phyloP scores from a whole-genome alignment of 2,113 vertebrate genomes.

The Nesoenas mayeri region DNA sequence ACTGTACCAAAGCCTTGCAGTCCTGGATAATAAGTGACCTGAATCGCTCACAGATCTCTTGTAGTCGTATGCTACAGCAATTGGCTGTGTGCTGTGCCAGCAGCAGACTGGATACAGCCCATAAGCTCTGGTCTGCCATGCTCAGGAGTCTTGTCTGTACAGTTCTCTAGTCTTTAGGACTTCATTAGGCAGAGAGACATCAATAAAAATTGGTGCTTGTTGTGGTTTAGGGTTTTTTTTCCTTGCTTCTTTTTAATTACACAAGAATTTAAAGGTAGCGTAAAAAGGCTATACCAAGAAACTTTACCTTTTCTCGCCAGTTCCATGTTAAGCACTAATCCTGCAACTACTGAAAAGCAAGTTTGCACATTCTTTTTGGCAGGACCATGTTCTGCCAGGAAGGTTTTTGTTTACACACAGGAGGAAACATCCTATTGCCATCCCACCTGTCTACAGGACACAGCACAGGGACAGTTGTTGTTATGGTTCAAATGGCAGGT shows the following conservation, averaged over 20 bases:
- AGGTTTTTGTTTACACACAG: neutral
- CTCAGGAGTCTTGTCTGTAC: conserved; percentile 19
- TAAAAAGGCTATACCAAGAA: neutral
- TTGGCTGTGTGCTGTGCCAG: neutral
- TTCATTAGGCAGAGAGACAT: neutral
- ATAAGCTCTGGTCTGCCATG: neutral
- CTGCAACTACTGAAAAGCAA: neutral
- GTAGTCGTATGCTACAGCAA: neutral
- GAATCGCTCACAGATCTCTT: neutral
- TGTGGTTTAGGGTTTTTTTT: conserved; percentile 23
- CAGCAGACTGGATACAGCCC: neutral
- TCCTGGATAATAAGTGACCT: neutral
- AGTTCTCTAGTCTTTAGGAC: neutral
- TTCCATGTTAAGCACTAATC: neutral
- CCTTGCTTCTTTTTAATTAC: conserved; percentile 41
- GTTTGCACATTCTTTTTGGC: neutral
- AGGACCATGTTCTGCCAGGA: neutral
- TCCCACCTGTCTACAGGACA: neutral
- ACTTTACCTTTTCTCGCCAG: neutral
- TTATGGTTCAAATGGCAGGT: neutral
- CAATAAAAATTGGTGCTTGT: conserved; percentile 16
- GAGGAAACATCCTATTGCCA: neutral
- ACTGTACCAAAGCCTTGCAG: neutral
- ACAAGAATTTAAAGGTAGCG: neutral
- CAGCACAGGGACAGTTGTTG: neutral